A percentile compares a stretch with the other conserved stretches of the same genome.
phyloP scores from a whole-genome alignment of 1,140 invertebrate genomes.

The Cydia strobilella region DNA sequence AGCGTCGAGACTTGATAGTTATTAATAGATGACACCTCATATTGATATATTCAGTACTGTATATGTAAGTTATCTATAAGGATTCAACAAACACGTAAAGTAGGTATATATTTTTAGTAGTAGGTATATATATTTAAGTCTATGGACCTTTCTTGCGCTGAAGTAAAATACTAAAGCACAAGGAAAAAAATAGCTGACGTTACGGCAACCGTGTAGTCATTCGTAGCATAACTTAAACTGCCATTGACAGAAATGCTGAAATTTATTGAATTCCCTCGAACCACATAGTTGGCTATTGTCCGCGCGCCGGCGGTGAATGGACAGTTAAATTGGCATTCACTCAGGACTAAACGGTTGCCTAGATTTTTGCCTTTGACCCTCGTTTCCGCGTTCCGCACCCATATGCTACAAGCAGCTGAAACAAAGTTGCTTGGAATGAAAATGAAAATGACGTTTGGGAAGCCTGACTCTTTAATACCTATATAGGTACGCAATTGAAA shows the following conservation, averaged over 20 bases:
- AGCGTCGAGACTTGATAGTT: neutral
- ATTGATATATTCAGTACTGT: neutral
- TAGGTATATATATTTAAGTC: no score
- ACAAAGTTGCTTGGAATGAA: neutral
- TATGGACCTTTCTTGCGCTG: neutral
- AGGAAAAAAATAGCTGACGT: neutral
- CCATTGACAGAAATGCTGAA: conserved; percentile 45
- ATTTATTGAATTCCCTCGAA: conserved; percentile 53
- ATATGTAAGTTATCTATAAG: neutral
- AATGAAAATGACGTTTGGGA: neutral
- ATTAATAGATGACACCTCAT: neutral
- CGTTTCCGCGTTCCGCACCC: conserved; percentile 53
- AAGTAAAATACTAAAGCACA: neutral
- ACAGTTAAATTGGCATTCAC: conserved; percentile 61
- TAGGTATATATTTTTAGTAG: no score
- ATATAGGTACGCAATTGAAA: no score
- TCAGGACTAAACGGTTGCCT: conserved; percentile 52
- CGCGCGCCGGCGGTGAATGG: conserved; percentile 53
- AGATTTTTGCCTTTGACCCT: conserved; percentile 48
- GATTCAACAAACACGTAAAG: neutral
- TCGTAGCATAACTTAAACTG: conserved; percentile 39
- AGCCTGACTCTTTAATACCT: neutral
- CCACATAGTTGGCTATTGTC: conserved; percentile 56
- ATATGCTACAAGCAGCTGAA: neutral
- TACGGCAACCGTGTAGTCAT: neutral